Conservation (phyloP, 2,797 vertebrate genomes). For the Sardinella longiceps region DNA sequence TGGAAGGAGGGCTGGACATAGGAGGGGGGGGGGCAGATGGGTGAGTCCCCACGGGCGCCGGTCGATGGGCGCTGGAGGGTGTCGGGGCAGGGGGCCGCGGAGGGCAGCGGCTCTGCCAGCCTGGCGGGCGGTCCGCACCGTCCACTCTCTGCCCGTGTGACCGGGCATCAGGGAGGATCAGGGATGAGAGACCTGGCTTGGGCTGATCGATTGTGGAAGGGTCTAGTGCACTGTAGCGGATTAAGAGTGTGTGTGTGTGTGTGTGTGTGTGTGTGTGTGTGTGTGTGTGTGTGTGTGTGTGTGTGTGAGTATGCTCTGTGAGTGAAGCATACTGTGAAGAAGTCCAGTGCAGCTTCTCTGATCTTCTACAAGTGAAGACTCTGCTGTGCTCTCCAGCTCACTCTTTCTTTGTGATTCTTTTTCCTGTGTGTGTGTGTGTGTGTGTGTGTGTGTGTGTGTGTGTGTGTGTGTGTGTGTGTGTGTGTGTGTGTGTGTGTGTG, state of each 20-base stretch:
- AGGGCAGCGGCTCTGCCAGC: background rate
- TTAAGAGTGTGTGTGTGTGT: constrained; percentile 23
- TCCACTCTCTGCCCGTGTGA: background rate
- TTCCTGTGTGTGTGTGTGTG: no score
- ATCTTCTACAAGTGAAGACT: constrained; percentile 8
- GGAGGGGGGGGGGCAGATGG: background rate
- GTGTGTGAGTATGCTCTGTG: background rate
- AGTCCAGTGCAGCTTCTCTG: constrained; percentile 17
- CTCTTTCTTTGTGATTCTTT: background rate
- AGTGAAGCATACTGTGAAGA: constrained; percentile 9
- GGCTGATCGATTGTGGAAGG: constrained; percentile 38
- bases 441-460: no score
- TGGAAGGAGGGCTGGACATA: no score
- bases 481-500: no score
- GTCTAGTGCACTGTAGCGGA: constrained; percentile 32
- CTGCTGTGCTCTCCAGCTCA: constrained; percentile 6
- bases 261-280: background rate
- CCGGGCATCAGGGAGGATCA: constrained; percentile 12
- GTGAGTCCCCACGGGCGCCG: background rate
- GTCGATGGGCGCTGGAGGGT: background rate
- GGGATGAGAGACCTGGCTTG: background rate
- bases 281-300: background rate
- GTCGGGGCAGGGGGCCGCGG: background rate
- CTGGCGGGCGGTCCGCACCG: background rate
- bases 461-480: no score